Percentiles rank a stretch among this genome's conserved stretches.
Conservation (phyloP, 2,113 vertebrate genomes). For the Glaucidium brasilianum region DNA sequence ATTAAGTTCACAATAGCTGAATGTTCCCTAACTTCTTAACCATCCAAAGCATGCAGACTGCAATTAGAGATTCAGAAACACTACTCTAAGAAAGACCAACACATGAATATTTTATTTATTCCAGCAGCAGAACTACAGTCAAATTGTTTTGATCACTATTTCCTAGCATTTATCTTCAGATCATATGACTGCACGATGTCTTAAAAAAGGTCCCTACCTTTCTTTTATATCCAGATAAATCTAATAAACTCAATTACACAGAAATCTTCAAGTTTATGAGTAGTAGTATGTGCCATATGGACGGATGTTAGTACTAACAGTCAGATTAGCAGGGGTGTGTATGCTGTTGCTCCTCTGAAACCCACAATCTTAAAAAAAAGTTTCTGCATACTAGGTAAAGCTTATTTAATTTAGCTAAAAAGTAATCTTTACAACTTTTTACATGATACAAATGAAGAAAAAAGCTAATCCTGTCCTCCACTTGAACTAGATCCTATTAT, state of each 20-base stretch:
- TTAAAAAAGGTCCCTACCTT: not conserved
- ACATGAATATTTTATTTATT: slow-evolving; percentile 24
- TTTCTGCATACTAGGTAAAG: not conserved
- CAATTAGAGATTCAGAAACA: slow-evolving; percentile 12
- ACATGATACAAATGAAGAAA: not conserved
- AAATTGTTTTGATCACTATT: not conserved
- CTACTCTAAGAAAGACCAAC: not conserved
- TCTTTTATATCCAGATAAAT: not conserved
- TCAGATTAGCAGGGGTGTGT: not conserved
- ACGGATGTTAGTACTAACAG: not conserved
- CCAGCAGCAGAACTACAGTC: not conserved
- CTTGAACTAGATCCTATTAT: not conserved
- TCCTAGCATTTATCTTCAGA: not conserved
- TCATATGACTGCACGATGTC: not conserved
- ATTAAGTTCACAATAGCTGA: not conserved
- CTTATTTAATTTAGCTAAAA: not conserved
- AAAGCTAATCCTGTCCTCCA: not conserved
- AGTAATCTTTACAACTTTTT: not conserved
- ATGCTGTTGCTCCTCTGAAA: not conserved
- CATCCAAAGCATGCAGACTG: not conserved
- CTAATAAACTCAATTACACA: not conserved
- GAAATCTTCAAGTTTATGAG: not conserved
- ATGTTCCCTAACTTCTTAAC: slow-evolving; percentile 27
- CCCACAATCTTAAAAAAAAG: not conserved
- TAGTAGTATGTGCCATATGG: not conserved